Evolutionary conservation across 2,113 vertebrate species (phyloP).

Genomic region (Rana temporaria): DNA sequence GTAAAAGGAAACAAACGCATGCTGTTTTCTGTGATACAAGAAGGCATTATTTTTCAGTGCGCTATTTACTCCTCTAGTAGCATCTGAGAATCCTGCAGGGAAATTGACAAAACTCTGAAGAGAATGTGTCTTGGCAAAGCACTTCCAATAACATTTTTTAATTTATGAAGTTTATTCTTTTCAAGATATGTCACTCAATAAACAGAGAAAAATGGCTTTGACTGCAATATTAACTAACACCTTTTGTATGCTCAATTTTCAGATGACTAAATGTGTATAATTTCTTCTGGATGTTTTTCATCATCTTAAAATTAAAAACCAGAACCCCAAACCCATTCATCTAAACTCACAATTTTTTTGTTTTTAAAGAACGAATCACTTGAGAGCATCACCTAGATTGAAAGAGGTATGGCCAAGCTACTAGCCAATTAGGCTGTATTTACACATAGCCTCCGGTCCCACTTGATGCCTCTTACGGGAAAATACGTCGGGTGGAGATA

Average conservation of each 20-base stretch:
- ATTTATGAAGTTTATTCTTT: conserved; percentile 9
- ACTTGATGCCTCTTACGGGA: too few relatives aligned
- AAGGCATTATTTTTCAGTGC: not conserved
- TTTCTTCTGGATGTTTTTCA: too few relatives aligned
- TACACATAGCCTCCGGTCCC: too few relatives aligned
- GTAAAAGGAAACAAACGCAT: not conserved
- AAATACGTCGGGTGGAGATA: too few relatives aligned
- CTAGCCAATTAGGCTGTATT: too few relatives aligned
- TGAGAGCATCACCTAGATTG: too few relatives aligned
- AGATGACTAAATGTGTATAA: too few relatives aligned
- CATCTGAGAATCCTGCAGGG: not conserved
- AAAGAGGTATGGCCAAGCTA: too few relatives aligned
- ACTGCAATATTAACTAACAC: not conserved
- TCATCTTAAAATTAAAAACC: too few relatives aligned
- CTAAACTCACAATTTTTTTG: too few relatives aligned
- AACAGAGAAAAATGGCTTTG: not conserved
- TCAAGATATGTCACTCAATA: conserved; percentile 7
- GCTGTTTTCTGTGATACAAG: not conserved
- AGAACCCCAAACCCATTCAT: too few relatives aligned
- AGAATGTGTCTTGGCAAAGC: conserved; percentile 15
- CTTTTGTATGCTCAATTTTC: not conserved
- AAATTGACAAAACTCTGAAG: not conserved
- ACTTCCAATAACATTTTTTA: not conserved
- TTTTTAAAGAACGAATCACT: too few relatives aligned
- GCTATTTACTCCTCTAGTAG: not conserved